phyloP scores from a whole-genome alignment of 2,888 invertebrate species.

The Nomada ferruginata region DNA sequence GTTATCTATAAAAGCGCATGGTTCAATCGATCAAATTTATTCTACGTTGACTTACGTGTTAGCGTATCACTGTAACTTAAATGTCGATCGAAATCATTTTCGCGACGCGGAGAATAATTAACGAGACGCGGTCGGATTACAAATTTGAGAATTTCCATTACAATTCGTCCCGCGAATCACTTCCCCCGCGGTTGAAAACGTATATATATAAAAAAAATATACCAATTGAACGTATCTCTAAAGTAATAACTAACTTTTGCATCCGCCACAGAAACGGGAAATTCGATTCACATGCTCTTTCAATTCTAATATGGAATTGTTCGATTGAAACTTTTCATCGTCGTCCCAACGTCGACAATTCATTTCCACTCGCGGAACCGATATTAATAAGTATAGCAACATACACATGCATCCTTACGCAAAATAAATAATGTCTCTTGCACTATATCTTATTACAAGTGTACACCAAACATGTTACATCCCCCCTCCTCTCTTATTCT shows the following conservation, averaged over 20 bases:
- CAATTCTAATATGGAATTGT: background rate
- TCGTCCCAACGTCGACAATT: background rate
- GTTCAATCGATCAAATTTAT: constrained; percentile 20
- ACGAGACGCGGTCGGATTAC: too few relatives aligned
- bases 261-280: too few relatives aligned
- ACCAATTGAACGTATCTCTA: too few relatives aligned
- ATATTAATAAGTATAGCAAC: constrained; percentile 30
- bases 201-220: too few relatives aligned
- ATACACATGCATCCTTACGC: constrained; percentile 52
- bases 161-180: too few relatives aligned
- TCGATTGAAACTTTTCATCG: background rate
- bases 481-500: background rate
- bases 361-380: background rate
- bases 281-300: too few relatives aligned
- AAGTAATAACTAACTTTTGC: too few relatives aligned
- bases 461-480: constrained; percentile 8
- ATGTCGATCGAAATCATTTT: background rate
- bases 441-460: constrained; percentile 32
- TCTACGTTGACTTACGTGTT: constrained; percentile 18
- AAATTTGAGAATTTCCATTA: too few relatives aligned
- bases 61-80: constrained; percentile 19
- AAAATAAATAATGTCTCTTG: constrained; percentile 56
- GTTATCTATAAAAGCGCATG: background rate
- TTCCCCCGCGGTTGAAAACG: too few relatives aligned
- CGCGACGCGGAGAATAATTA: too few relatives aligned